Percentiles rank a stretch among this genome's conserved stretches.
Conservation (phyloP, 2,797 vertebrate species). For the Acipenser oxyrinchus region DNA sequence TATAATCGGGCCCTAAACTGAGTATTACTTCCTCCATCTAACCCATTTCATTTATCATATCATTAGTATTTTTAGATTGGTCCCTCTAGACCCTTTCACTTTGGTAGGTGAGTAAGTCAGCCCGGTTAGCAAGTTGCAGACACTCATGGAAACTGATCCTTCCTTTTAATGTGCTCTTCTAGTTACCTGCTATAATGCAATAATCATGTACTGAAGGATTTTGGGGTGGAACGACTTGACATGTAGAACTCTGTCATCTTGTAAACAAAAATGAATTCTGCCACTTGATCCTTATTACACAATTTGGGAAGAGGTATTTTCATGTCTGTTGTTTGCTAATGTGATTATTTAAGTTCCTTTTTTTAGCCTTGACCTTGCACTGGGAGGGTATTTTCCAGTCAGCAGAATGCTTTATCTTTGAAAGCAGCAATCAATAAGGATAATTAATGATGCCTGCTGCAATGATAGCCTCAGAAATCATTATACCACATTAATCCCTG, state of each 20-base stretch:
- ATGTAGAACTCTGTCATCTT: slow-evolving; percentile 45
- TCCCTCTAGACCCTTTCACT: slow-evolving; percentile 25
- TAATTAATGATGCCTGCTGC: slow-evolving; percentile 99
- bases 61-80: slow-evolving; percentile 42
- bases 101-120: slow-evolving; percentile 35
- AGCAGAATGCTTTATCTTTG: slow-evolving; percentile 99
- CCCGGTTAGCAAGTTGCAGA: slow-evolving; percentile 28
- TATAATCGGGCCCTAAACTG: slow-evolving; percentile 48
- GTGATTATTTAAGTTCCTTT: slow-evolving; percentile 75
- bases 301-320: slow-evolving; percentile 61
- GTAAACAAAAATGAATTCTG: slow-evolving; percentile 45
- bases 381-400: slow-evolving; percentile 96
- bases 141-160: slow-evolving; percentile 37
- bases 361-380: slow-evolving; percentile 95
- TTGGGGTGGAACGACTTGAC: slow-evolving; percentile 46
- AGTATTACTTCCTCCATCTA: slow-evolving; percentile 38
- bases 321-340: slow-evolving; percentile 76
- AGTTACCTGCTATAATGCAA: slow-evolving; percentile 44
- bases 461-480: slow-evolving; percentile 99
- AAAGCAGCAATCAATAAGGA: slow-evolving; percentile 99
- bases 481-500: slow-evolving; percentile 96
- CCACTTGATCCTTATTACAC: slow-evolving; percentile 71
- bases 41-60: slow-evolving; percentile 39
- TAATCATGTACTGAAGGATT: slow-evolving; percentile 43
- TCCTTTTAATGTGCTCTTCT: slow-evolving; percentile 31